phyloP scores from a whole-genome alignment of 2,888 invertebrate species.

The Panzeria rudis region DNA sequence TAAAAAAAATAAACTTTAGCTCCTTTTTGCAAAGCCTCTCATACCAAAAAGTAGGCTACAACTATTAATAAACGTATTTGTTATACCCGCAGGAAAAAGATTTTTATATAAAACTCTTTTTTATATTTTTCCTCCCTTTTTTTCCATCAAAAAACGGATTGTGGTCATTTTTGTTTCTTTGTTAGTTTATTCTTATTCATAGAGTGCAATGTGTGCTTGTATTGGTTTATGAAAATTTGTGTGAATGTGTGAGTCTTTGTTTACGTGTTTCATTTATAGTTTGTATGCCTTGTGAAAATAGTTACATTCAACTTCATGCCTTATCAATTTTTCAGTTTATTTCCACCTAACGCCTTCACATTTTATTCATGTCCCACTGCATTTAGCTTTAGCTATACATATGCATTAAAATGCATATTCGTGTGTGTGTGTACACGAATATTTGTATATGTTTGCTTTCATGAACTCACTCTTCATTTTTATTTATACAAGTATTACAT shows the following conservation, averaged over 20 bases:
- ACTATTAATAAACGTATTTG: conserved; percentile 67
- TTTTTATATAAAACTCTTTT: conserved; percentile 61
- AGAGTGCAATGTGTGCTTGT: not conserved
- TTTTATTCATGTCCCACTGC: not conserved
- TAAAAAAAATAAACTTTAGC: conserved; percentile 7
- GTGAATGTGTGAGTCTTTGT: not conserved
- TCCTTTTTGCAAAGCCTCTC: conserved; percentile 19
- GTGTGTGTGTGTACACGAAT: not conserved
- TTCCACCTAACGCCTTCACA: conserved; percentile 52
- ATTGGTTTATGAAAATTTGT: not conserved
- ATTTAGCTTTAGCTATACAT: conserved; percentile 12
- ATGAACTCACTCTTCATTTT: conserved; percentile 54
- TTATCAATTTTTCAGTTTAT: conserved; percentile 41
- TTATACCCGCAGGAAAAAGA: conserved; percentile 58
- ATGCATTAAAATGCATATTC: conserved; percentile 7
- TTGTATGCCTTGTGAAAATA: conserved; percentile 40
- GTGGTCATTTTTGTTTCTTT: conserved; percentile 66
- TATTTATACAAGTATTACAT: conserved; percentile 75
- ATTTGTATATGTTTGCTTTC: conserved; percentile 45
- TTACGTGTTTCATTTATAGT: conserved; percentile 43
- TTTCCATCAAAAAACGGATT: conserved; percentile 23
- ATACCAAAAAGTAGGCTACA: conserved; percentile 66
- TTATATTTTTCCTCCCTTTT: conserved; percentile 30
- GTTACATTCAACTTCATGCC: conserved; percentile 42
- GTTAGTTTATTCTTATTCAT: conserved; percentile 28